These are phyloP conservation scores for Synanthedon andrenaeformis DNA, from an alignment of 2,888 invertebrate genomes.

Conservation along the genomic window DNA sequence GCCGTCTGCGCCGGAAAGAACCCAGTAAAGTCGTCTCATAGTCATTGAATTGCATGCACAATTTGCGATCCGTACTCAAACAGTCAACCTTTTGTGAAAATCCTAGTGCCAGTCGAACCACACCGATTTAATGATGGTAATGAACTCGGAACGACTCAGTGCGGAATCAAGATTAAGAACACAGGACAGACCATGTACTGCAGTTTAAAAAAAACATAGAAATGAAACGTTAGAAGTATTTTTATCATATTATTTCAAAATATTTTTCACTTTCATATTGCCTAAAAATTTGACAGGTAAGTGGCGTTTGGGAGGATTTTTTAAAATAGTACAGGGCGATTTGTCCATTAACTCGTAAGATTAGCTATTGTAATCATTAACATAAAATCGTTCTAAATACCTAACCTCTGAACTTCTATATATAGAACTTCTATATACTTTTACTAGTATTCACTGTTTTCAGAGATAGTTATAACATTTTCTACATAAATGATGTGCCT, in stretches of 20 bases:
- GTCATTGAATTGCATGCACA: slow-evolving; percentile 44
- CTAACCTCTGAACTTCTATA: too few relatives aligned
- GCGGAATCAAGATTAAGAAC: neutral
- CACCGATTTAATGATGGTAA: slow-evolving; percentile 27
- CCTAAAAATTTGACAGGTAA: too few relatives aligned
- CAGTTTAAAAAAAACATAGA: slow-evolving; percentile 1
- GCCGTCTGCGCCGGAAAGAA: slow-evolving; percentile 32
- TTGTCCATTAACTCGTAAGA: too few relatives aligned
- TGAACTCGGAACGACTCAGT: slow-evolving; percentile 32
- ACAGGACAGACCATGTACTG: neutral
- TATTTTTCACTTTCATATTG: too few relatives aligned
- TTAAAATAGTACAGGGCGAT: too few relatives aligned
- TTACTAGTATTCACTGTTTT: too few relatives aligned
- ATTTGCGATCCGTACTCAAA: slow-evolving; percentile 31
- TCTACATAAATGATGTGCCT: too few relatives aligned
- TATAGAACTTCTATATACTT: too few relatives aligned
- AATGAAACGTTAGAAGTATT: slow-evolving; percentile 8
- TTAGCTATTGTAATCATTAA: too few relatives aligned
- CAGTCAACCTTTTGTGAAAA: slow-evolving; percentile 26
- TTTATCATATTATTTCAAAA: slow-evolving; percentile 9
- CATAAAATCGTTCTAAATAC: too few relatives aligned
- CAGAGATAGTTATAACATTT: too few relatives aligned
- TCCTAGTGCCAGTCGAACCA: slow-evolving; percentile 13
- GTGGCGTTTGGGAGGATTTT: too few relatives aligned
- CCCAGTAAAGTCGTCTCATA: slow-evolving; percentile 14